Evolutionary conservation across 2,888 invertebrate species (phyloP), one percentile per base, ranked within the genome.

Genomic region (Gnatocerus cornutus): DNA sequence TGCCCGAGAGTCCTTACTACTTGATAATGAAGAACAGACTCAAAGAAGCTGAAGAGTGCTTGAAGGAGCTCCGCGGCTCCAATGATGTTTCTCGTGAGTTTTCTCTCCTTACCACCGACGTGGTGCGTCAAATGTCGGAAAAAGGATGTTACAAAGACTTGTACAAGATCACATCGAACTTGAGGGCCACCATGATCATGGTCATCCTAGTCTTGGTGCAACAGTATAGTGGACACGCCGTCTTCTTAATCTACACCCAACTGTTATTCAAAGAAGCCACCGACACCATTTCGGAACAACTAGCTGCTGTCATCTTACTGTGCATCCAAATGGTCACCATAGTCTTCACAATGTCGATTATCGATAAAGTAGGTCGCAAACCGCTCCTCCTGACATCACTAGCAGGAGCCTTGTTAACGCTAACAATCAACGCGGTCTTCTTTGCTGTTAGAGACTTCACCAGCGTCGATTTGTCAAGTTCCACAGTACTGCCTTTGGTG

Each of bases 221-320:
- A 70, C 82, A 82, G 69, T 80, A 90, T 41, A 89, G 89, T 75
- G 91, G 90, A 0, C 88, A 88, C 58, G 88, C 89, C 21, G 89
- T 90, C 0, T 87, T 90, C 1, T 87, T 89, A 0, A 88, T 89
- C 3, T 90, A 90, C 77, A 87, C 89, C 0, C 89, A 90, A 71
- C 84, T 50, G 3, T 29, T 85, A 58, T 79, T 85, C 58, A 68
- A 80, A 53, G 77, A 83, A 50, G 80, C 84, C 0, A 74, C 75
- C 1, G 58, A 68, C 30, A 10, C 21, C 16, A 66, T 84, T 5
- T 76, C 79, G 3, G 81, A 83, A 21, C 77, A 82, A 29, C 37
- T 76, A 3, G 83, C 85, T 7, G 83, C 87, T 5, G 84, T 87
- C 3, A 75, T 86, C n/a, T 80, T 87, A 45, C 85, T 85, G 0